Percentiles rank a stretch among this genome's conserved stretches.
Evolutionary conservation across 64 coral and sea anemone species (phyloP).

Genomic region (Dendronephthya gigantea): DNA sequence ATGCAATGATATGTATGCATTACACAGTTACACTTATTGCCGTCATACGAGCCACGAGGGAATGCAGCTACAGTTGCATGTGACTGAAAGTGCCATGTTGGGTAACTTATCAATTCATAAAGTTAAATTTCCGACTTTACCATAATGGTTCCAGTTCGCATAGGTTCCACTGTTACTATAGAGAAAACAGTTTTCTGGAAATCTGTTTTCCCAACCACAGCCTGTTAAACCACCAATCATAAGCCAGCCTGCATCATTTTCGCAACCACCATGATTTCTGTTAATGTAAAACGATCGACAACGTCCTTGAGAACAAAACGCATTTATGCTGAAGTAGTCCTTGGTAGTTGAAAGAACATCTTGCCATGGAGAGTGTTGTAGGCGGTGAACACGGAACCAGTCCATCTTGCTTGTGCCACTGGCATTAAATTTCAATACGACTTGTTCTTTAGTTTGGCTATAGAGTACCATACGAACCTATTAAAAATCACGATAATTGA

Average conservation of each 20-base stretch:
- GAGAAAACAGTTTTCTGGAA: neutral
- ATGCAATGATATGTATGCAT: no score
- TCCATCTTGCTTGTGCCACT: no score
- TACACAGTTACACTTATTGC: no score
- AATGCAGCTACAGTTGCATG: no score
- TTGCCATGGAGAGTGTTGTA: constrained; percentile 20
- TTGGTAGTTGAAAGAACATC: neutral
- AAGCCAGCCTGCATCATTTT: constrained; percentile 18
- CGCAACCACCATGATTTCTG: neutral
- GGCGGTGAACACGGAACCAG: neutral
- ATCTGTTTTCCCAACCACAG: neutral
- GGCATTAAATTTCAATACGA: neutral
- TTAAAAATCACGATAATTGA: neutral
- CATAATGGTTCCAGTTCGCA: neutral
- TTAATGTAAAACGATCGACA: constrained; percentile 20
- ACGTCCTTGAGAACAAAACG: neutral
- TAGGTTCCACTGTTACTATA: neutral
- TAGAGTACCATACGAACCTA: constrained; percentile 7
- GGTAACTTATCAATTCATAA: no score
- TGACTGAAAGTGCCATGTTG: no score
- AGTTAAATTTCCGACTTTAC: neutral
- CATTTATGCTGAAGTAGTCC: neutral
- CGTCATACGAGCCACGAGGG: no score
- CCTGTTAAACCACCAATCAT: neutral
- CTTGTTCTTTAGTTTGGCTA: neutral